A percentile compares a stretch with the other conserved stretches of the same genome.
Evolutionary conservation across 2,113 vertebrate species (phyloP).

Genomic region (Myrmecophaga tridactyla): DNA sequence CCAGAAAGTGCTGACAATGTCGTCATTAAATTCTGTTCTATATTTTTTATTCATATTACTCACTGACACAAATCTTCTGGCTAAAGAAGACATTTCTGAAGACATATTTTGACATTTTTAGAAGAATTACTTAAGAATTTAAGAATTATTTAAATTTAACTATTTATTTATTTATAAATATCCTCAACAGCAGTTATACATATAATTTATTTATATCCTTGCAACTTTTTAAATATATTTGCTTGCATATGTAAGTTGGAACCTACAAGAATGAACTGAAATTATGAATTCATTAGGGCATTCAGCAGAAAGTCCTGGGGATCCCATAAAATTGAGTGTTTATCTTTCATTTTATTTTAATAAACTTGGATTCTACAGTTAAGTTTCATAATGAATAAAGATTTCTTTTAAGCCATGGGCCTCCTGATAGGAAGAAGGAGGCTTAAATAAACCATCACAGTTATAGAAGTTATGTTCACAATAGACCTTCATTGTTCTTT

Average conservation of each 20-base stretch:
- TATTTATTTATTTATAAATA: not conserved
- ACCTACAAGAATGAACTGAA: not conserved
- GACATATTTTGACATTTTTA: constrained; percentile 6
- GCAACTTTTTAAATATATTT: not conserved
- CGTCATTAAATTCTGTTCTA: not conserved
- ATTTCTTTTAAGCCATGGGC: not conserved
- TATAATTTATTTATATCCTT: not conserved
- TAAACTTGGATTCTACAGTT: not conserved
- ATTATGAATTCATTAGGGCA: not conserved
- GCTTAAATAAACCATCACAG: not conserved
- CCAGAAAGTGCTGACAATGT: not conserved
- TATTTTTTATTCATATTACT: not conserved
- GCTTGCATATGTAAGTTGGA: not conserved
- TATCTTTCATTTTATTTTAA: constrained; percentile 40
- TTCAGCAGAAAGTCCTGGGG: not conserved
- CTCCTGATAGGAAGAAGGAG: not conserved
- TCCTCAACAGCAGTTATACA: not conserved
- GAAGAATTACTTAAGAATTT: not conserved
- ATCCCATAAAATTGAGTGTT: not conserved
- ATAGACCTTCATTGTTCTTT: not conserved
- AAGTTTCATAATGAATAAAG: not conserved
- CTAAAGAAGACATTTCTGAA: not conserved
- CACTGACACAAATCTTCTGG: not conserved
- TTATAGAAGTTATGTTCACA: not conserved
- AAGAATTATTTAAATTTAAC: not conserved